Evolutionary conservation across 2,888 invertebrate genomes (phyloP).

Genomic region (Acrobeloides nanus): DNA sequence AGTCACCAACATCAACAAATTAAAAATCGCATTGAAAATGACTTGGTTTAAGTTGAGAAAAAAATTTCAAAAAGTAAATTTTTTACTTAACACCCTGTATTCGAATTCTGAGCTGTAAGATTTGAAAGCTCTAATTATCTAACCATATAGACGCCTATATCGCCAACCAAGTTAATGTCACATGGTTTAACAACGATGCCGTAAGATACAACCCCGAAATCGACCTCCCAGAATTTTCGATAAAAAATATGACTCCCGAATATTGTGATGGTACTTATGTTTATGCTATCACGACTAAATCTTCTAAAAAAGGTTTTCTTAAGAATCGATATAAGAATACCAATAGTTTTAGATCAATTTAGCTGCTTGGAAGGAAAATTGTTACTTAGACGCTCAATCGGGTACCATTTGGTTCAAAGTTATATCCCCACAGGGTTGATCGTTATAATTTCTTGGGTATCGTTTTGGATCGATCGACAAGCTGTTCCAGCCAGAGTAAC

Average conservation of each 20-base stretch:
- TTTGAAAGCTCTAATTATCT: not conserved
- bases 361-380: slow-evolving; percentile 41
- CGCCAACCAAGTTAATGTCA: slow-evolving; percentile 47
- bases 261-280: slow-evolving; percentile 42
- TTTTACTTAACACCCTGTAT: slow-evolving; percentile 21
- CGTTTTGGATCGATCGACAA: slow-evolving; percentile 40
- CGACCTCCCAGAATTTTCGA: slow-evolving; percentile 42
- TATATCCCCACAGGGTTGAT: slow-evolving; percentile 36
- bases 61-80: not conserved
- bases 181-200: slow-evolving; percentile 44
- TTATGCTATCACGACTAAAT: slow-evolving; percentile 41
- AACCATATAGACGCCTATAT: slow-evolving; percentile 42
- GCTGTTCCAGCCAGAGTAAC: slow-evolving; percentile 51
- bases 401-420: slow-evolving; percentile 49
- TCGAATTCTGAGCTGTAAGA: slow-evolving; percentile 40
- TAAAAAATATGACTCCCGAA: slow-evolving; percentile 25
- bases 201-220: slow-evolving; percentile 48
- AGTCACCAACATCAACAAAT: not conserved
- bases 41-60: not conserved
- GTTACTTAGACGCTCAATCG: slow-evolving; percentile 44
- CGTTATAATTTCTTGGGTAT: slow-evolving; percentile 38
- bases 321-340: not conserved
- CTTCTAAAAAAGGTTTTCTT: slow-evolving; percentile 34
- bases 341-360: slow-evolving; percentile 33
- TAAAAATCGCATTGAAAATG: not conserved